Percentiles rank a stretch among this genome's conserved stretches.
phyloP scores from a whole-genome alignment of 2,113 vertebrate species.

The Mobula hypostoma region DNA sequence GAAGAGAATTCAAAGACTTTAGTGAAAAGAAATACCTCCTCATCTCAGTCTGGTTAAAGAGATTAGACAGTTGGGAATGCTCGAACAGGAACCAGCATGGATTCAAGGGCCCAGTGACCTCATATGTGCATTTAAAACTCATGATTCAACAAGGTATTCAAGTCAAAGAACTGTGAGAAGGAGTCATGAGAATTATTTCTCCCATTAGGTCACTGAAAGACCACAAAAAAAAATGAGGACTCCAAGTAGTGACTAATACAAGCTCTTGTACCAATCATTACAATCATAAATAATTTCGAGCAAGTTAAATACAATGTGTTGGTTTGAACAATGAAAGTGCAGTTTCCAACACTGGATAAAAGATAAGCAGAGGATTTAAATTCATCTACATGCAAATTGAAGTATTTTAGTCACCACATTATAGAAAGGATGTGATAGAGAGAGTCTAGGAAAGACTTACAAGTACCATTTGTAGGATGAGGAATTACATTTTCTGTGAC shows the following conservation, averaged over 20 bases:
- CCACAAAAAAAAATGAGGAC: background rate
- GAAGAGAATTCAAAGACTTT: no score
- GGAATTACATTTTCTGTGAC: no score
- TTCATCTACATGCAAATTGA: no score
- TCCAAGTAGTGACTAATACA: background rate
- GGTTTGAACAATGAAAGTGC: background rate
- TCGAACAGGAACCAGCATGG: no score
- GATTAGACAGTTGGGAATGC: no score
- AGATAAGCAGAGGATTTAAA: background rate
- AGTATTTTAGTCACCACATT: no score
- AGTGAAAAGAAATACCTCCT: no score
- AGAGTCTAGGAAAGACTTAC: no score
- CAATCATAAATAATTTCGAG: background rate
- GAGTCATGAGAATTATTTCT: background rate
- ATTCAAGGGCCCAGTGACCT: no score
- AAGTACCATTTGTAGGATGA: no score
- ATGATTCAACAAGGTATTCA: background rate
- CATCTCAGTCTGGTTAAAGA: no score
- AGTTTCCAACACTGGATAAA: background rate
- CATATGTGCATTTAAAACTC: background rate
- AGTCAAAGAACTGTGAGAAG: background rate
- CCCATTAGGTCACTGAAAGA: background rate
- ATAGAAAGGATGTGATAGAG: no score
- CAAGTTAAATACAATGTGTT: background rate
- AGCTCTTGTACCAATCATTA: background rate